A percentile compares a stretch with the other conserved stretches of the same genome.
These are phyloP conservation scores for Polyergus mexicanus DNA, from an alignment of 1,140 invertebrate species.

Conservation along the genomic window DNA sequence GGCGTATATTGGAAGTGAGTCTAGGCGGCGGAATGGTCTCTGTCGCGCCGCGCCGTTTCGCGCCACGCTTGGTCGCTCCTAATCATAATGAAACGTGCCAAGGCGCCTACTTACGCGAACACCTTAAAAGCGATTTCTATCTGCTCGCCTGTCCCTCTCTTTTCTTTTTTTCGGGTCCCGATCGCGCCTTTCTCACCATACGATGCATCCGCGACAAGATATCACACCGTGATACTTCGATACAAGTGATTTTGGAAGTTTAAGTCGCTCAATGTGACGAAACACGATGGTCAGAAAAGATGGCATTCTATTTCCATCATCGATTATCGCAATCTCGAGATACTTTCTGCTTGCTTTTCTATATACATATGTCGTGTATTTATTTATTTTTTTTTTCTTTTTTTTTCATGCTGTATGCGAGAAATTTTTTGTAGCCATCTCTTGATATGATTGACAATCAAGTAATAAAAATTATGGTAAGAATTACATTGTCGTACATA, in stretches of 20 bases:
- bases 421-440: background rate
- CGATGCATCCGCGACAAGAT: conserved; percentile 50
- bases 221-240: conserved; percentile 55
- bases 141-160: conserved; percentile 59
- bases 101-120: conserved; percentile 81
- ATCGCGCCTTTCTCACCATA: conserved; percentile 16
- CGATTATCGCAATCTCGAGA: background rate
- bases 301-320: background rate
- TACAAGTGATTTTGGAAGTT: conserved; percentile 28
- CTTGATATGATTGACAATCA: background rate
- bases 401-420: background rate
- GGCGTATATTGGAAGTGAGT: conserved; percentile 83
- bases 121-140: conserved; percentile 84
- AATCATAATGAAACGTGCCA: conserved; percentile 86
- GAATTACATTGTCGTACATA: background rate
- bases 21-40: conserved; percentile 65
- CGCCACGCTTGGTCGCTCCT: conserved; percentile 84
- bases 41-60: conserved; percentile 67
- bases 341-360: background rate
- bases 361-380: background rate
- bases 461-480: background rate
- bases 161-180: conserved; percentile 18
- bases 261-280: conserved; percentile 11
- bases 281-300: background rate
- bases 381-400: background rate